A percentile compares a stretch with the other conserved stretches of the same genome.
Evolutionary conservation across 2,113 vertebrate genomes (phyloP).

Genomic region (Xerus inauris): DNA sequence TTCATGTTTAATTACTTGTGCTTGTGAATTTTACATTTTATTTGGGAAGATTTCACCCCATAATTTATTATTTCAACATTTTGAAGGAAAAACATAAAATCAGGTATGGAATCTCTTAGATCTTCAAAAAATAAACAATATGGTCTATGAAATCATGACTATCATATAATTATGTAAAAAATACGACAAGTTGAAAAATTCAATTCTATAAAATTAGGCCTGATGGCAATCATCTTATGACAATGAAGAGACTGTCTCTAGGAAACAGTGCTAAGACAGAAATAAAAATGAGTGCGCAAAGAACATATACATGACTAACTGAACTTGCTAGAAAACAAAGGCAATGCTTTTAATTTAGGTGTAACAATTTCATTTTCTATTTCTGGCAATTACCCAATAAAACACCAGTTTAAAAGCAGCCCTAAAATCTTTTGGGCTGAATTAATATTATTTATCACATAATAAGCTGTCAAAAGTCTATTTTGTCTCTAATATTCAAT

Average conservation of each 20-base stretch:
- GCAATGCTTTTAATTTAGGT: neutral
- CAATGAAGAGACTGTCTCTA: neutral
- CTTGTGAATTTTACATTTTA: conserved; percentile 57
- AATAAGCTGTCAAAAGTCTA: conserved; percentile 83
- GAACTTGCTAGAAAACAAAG: neutral
- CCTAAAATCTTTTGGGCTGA: conserved; percentile 15
- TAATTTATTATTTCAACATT: conserved; percentile 36
- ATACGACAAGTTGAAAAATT: conserved; percentile 26
- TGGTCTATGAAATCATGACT: conserved; percentile 28
- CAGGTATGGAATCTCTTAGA: neutral
- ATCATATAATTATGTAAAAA: conserved; percentile 38
- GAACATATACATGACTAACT: neutral
- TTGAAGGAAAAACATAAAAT: conserved; percentile 52
- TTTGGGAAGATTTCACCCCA: neutral
- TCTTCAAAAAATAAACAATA: conserved; percentile 41
- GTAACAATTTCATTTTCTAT: conserved; percentile 35
- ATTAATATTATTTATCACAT: conserved; percentile 82
- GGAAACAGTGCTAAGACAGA: neutral
- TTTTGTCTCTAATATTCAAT: conserved; percentile 68
- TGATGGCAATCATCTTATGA: neutral
- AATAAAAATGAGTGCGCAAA: neutral
- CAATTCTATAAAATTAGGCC: conserved; percentile 46
- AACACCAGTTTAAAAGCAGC: conserved; percentile 39
- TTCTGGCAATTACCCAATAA: conserved; percentile 55
- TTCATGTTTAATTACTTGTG: conserved; percentile 58